Base-by-base conservation (phyloP, 1,140 invertebrate species). In the Steinernema feltiae region DNA sequence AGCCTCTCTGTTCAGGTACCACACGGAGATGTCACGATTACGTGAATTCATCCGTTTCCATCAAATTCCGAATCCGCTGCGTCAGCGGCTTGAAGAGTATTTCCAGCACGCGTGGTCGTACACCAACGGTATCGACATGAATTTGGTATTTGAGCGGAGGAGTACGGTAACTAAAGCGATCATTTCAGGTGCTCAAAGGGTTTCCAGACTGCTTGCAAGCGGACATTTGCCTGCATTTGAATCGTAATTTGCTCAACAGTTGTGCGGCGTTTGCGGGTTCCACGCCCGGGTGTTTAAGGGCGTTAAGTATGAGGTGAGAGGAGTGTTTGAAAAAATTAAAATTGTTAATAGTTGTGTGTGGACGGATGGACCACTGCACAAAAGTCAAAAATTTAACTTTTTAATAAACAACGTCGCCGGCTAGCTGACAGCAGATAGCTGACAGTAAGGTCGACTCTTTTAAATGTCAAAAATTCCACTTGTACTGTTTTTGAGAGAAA, bases 101-200 rank as follows among this genome's bases (percentile, higher is more conserved):
- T 98, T 98, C 87, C 95, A 98, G 88, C 96, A 98, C 87, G 94
- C 95, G 0, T 98, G 96, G 95, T 93, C 93, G 1, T 98, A 98
- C 87, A 98, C 96, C 17, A 98, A 99, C 87, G 96, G 96, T 41
- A 98, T 98, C 76, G 95, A 98, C 86, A 97, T 97, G 91, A 97
- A 95, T 86, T 94, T 93, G 82, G 92, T 89, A 81, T n/a, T n/a
- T n/a, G n/a, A n/a, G n/a, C n/a, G n/a, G n/a, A n/a, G n/a, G n/a
- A n/a, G n/a, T n/a, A n/a, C n/a, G n/a, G n/a, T n/a, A n/a, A n/a
- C n/a, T n/a, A n/a, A n/a, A n/a, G n/a, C n/a, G n/a, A n/a, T n/a
- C n/a, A n/a, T 79, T 82, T 24, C 82, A 90, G 88, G 88, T 98
- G 30, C 89, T 98, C 41, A 98, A 98, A 89, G 95, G 95, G 63